Percentiles rank a stretch among this genome's conserved stretches.
These are phyloP conservation scores for Lepisosteus oculatus DNA, from an alignment of 2,113 vertebrate genomes.

Conservation along the genomic window DNA sequence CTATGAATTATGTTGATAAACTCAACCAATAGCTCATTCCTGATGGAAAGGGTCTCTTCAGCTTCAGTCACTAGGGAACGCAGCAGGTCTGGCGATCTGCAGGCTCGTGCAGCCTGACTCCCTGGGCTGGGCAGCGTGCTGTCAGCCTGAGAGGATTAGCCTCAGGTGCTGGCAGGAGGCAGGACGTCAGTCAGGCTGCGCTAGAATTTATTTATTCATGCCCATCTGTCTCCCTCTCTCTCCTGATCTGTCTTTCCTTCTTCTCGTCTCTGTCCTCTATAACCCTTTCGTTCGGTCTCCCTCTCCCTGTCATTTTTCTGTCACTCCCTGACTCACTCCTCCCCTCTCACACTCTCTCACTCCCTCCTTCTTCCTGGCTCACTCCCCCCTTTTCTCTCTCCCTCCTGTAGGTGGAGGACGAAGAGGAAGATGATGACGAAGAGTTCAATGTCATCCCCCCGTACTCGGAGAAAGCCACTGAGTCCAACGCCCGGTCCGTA, in stretches of 20 bases:
- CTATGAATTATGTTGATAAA: too few species aligned
- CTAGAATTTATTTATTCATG: too few species aligned
- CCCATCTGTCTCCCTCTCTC: constrained; percentile 7
- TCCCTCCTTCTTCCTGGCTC: constrained; percentile 33
- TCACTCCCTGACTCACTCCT: constrained; percentile 14
- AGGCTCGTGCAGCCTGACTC: too few species aligned
- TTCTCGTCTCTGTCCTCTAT: constrained; percentile 23
- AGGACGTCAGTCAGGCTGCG: too few species aligned
- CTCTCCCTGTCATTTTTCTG: constrained; percentile 6
- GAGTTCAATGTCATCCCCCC: constrained; percentile 53
- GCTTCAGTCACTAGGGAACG: too few species aligned
- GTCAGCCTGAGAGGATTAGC: too few species aligned
- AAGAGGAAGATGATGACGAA: constrained; percentile 40
- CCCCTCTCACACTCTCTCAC: constrained; percentile 14
- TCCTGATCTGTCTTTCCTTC: constrained; percentile 14
- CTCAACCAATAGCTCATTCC: too few species aligned
- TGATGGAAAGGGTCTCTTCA: too few species aligned
- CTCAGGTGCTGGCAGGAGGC: too few species aligned
- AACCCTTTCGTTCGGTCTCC: constrained; percentile 20
- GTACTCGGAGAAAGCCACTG: constrained; percentile 53
- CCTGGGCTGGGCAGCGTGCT: too few species aligned
- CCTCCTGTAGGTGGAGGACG: constrained; percentile 42
- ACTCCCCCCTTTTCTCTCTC: constrained; percentile 24
- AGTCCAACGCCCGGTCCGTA: constrained; percentile 53
- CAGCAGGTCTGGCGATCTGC: too few species aligned